Evolutionary conservation across 2,888 invertebrate species (phyloP), one percentile per base, ranked within the genome.

Genomic region (Parnassius apollo): DNA sequence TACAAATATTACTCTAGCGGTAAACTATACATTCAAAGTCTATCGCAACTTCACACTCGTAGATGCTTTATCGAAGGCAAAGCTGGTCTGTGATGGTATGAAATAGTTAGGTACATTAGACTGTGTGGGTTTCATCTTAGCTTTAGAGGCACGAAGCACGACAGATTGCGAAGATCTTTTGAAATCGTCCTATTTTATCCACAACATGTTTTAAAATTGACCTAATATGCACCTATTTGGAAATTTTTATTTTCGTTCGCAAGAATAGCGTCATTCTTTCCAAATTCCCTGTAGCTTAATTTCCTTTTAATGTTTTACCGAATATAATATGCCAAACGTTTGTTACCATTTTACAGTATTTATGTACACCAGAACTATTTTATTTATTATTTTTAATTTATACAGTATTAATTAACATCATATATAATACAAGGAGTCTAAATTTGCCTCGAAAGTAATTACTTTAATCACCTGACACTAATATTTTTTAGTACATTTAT

Each of bases 71-170:
- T 78, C 69, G 75, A 82, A 79, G 78, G 86, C 88, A 87, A 88
- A 88, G 87, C 86, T 88, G 81, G 88, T 89, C 89, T 90, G 89
- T 90, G 89, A 90, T 90, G 85, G 83, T 86, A 86, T 82, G 84
- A 85, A 83, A 82, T 86, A 88, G 83, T 85, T 87, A 87, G 82
- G 81, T 83, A 82, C 85, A 80, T 81, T 83, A 82, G 83, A 82
- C 83, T 83, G 82, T 81, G 83, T 82, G 83, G 78, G 72, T 78
- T 77, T 75, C 74, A 75, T 78, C 74, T 71, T 73, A 77, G 70
- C 70, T 69, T 68, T 69, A 73, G 74, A 69, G 72, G 73, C 74
- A 69, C n/a, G n/a, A n/a, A n/a, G 77, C 72, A 70, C 69, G 66
- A 68, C 49, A 12, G 13, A 12, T 71, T 71, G 67, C 73, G 78